Conservation (phyloP, 2,888 invertebrate genomes). For the Agrochola circellaris region DNA sequence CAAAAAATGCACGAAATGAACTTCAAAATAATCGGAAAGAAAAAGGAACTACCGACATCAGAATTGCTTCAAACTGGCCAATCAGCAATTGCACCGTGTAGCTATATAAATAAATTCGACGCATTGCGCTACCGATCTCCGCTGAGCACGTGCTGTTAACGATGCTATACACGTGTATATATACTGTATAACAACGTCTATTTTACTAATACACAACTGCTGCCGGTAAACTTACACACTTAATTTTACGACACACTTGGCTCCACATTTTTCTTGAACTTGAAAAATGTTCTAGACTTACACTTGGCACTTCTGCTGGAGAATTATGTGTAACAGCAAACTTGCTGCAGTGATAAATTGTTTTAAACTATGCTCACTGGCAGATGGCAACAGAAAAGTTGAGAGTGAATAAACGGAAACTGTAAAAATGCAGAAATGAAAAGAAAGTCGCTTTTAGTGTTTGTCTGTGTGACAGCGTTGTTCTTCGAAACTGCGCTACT, state of each 20-base stretch:
- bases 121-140: constrained; percentile 57
- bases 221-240: constrained; percentile 19
- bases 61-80: constrained; percentile 8
- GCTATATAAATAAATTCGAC: constrained; percentile 57
- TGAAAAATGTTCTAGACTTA: constrained; percentile 9
- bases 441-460: too few species aligned
- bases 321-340: background rate
- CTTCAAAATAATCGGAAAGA: background rate
- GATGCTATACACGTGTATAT: constrained; percentile 21
- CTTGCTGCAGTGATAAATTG: constrained; percentile 1
- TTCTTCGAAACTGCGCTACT: background rate
- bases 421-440: too few species aligned
- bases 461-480: background rate
- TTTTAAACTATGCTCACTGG: background rate
- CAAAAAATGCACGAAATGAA: background rate
- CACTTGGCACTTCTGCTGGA: background rate
- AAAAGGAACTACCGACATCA: background rate
- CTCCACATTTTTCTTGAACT: constrained; percentile 10
- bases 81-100: constrained; percentile 8
- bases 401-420: background rate
- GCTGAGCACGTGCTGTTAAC: constrained; percentile 42
- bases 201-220: constrained; percentile 27
- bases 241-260: constrained; percentile 28
- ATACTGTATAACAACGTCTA: constrained; percentile 9
- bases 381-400: background rate